phyloP scores from a whole-genome alignment of 2,113 vertebrate genomes.

The Cinclus mexicanus region DNA sequence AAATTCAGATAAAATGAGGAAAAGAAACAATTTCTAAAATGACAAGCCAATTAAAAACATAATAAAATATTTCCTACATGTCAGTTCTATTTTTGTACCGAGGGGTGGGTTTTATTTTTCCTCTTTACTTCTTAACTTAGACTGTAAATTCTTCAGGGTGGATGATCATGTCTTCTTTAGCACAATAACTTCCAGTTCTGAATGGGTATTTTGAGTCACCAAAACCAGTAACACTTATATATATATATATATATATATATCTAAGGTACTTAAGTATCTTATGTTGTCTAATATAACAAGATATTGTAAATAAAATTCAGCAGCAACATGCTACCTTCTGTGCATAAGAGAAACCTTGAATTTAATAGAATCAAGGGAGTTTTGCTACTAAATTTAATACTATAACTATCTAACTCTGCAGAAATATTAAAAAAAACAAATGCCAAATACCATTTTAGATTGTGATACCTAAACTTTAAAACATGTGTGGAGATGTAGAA shows the following conservation, averaged over 20 bases:
- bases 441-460: not conserved
- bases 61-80: not conserved
- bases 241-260: not conserved
- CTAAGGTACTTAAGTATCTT: not conserved
- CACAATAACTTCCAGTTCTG: not conserved
- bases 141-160: not conserved
- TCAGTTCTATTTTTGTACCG: not conserved
- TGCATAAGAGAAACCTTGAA: not conserved
- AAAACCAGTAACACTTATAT: not conserved
- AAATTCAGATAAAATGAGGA: not conserved
- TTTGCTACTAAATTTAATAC: not conserved
- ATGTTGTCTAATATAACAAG: not conserved
- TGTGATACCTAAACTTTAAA: not conserved
- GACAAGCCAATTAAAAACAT: not conserved
- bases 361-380: not conserved
- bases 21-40: not conserved
- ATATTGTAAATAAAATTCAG: not conserved
- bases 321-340: not conserved
- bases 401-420: not conserved
- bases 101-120: rapidly evolving
- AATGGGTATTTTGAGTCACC: not conserved
- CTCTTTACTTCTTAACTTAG: not conserved
- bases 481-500: not conserved
- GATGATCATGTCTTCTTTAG: not conserved
- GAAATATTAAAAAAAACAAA: not conserved